Conservation (phyloP, 2,888 invertebrate genomes). For the Cylindroiulus punctatus region DNA sequence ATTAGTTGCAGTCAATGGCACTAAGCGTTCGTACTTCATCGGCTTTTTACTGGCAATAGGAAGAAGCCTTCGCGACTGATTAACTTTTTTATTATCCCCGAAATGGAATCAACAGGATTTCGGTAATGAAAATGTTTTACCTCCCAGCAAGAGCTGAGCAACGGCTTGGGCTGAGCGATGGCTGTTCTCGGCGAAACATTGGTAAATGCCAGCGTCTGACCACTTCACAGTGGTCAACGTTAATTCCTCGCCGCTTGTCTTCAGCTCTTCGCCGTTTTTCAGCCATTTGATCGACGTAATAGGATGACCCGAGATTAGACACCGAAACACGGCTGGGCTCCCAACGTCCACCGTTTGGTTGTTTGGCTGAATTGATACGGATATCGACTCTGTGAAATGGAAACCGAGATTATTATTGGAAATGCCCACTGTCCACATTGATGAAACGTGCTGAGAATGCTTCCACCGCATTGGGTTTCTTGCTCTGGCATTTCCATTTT, state of each 20-base stretch:
- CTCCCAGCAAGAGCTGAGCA: conserved; percentile 68
- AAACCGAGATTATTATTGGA: conserved; percentile 4
- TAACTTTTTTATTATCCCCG: conserved; percentile 37
- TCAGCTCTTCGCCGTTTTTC: conserved; percentile 58
- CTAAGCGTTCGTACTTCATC: not conserved
- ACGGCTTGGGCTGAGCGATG: conserved; percentile 70
- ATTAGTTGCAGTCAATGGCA: not conserved
- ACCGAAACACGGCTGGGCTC: conserved; percentile 79
- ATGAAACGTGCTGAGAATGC: too few relatives aligned
- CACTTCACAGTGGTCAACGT: conserved; percentile 52
- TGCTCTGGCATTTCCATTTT: not conserved
- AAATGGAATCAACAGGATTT: not conserved
- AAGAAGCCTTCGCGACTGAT: not conserved
- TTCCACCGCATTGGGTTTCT: too few relatives aligned
- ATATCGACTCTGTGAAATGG: conserved; percentile 77
- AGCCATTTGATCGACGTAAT: conserved; percentile 64
- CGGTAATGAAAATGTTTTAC: conserved; percentile 62
- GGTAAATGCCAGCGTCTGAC: conserved; percentile 58
- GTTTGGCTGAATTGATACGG: conserved; percentile 87
- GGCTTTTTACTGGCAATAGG: not conserved
- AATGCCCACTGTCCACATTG: too few relatives aligned
- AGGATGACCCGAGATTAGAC: conserved; percentile 67
- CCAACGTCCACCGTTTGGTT: conserved; percentile 82
- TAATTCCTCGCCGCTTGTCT: conserved; percentile 61
- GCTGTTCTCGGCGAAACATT: conserved; percentile 76